Base-by-base conservation (phyloP, 2,888 invertebrate species). In the Chrysomela aeneicollis region DNA sequence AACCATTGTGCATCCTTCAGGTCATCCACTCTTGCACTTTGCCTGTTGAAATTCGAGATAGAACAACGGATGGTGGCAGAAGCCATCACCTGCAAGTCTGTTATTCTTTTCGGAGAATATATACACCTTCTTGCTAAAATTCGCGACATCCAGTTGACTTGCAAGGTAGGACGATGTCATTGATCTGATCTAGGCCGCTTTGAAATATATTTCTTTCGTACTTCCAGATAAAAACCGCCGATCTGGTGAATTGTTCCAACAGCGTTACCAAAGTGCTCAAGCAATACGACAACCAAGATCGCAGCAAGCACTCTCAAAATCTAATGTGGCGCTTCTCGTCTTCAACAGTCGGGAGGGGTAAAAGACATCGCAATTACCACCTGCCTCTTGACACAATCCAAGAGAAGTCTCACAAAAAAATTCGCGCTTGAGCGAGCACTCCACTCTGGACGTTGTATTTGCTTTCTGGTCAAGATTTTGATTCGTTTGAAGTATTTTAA, bases 281-380 rank as follows among this genome's bases (percentile, higher is more conserved):
- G 54, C 88, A 89, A 67, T 93, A 93, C 82, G 91, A 92, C 79
- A 90, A 89, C 55, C 84, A 88, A 82, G 82, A 89, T 79, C 85
- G 90, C 84, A 85, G 88, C 70, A 87, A 87, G 26, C 88, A 90
- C 77, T 85, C 89, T 5, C 92, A 93, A 82, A 87, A 91, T 59
- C 87, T 93, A 69, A 89, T 91, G 69, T 93, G 93, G 93, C 85
- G 88, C 64, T 85, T 93, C 63, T 92, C 92, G 9, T 90, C 90
- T 68, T 86, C 92, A 59, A 92, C 92, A 42, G 85, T 89, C 42
- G 68, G 67, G 46, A 65, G 57, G 50, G 71, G 67, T 19, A 66
- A 68, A 22, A 60, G 66, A 51, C 59, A 62, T 49, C 64, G 69
- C 17, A 64, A 59, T 59, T 71, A 66, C 54, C 64, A 71, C 32